Base-by-base conservation (phyloP, 2,797 vertebrate genomes). In the Calcarius lapponicus region DNA sequence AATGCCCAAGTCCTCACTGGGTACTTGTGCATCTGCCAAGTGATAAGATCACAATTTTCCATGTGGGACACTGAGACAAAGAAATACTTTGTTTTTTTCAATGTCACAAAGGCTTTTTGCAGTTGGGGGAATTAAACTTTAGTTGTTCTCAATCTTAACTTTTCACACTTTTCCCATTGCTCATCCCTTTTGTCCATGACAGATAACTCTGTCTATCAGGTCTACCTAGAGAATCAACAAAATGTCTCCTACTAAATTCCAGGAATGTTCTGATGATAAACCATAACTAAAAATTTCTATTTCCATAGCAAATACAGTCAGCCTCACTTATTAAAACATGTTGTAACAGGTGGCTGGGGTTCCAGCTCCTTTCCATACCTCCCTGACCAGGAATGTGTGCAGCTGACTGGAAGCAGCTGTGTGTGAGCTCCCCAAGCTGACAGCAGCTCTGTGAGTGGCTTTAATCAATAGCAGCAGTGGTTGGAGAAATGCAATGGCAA, bases 351-450 rank as follows among this genome's bases (percentile, higher is more conserved):
- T 96, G 97, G 65, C 64, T 40, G 57, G 42, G 20, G 3, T 28
- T 84, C 56, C 22, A 17, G 65, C 70, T 62, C 56, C 4, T 6
- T 73, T 91, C 58, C 61, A 17, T 91, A 61, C 56, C 80, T 90
- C 86, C 54, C 82, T 47, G 70, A 51, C 32, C 80, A 81, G 84
- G 94, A 90, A 95, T 80, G 90, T 0, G 2, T 64, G 81, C 96
- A 96, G 95, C 94, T 96, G 88, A 91, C 85, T 40, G 69, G 51
- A 36, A 71, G 84, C 96, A 96, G 96, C 97, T 97, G 95, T 50
- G 48, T 10, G n/a, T 51, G 92, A 54, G 3, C 51, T 89, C 62
- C 45, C 28, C 0, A 2, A 43, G 53, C 62, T 85, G 82, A 75
- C 82, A 85, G 45, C 82, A 60, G 89, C 80, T 93, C 93, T 51